These are phyloP conservation scores for Tiliqua scincoides DNA, from an alignment of 2,113 vertebrate species.

Conservation along the genomic window DNA sequence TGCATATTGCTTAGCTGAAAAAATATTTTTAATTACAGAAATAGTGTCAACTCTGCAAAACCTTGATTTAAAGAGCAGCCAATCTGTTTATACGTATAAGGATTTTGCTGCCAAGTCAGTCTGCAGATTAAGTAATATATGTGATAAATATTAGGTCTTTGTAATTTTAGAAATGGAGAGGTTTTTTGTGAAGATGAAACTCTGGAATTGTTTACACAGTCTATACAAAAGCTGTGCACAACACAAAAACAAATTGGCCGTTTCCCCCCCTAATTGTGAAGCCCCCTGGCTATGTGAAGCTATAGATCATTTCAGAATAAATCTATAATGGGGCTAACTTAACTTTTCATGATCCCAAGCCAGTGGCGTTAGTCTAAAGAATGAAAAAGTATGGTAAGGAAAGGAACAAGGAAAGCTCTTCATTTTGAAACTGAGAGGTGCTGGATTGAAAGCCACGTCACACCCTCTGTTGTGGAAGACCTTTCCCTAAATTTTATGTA, in stretches of 20 bases:
- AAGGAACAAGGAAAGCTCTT: background rate
- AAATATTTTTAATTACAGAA: slow-evolving; percentile 50
- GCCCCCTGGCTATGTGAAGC: fast-evolving
- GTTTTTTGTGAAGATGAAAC: slow-evolving; percentile 8
- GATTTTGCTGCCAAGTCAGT: slow-evolving; percentile 33
- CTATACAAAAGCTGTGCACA: slow-evolving; percentile 16
- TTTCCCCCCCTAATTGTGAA: background rate
- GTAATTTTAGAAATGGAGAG: slow-evolving; percentile 43
- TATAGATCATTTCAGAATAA: background rate
- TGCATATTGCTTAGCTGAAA: slow-evolving; percentile 27
- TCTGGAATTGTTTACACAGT: slow-evolving; percentile 13
- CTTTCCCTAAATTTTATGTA: background rate
- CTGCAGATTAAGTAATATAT: slow-evolving; percentile 38
- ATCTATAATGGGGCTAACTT: background rate
- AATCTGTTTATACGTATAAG: slow-evolving; percentile 42
- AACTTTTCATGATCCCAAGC: background rate
- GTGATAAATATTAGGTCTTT: slow-evolving; percentile 20
- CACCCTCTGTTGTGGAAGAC: background rate
- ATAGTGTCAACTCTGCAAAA: slow-evolving; percentile 39
- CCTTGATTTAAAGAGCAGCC: slow-evolving; percentile 41
- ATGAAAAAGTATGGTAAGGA: background rate
- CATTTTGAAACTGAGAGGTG: background rate
- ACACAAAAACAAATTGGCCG: slow-evolving; percentile 22
- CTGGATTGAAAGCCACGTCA: background rate
- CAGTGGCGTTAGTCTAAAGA: background rate